These are phyloP conservation scores for Isichthys henryi DNA, from an alignment of 2,113 vertebrate species.

Conservation along the genomic window DNA sequence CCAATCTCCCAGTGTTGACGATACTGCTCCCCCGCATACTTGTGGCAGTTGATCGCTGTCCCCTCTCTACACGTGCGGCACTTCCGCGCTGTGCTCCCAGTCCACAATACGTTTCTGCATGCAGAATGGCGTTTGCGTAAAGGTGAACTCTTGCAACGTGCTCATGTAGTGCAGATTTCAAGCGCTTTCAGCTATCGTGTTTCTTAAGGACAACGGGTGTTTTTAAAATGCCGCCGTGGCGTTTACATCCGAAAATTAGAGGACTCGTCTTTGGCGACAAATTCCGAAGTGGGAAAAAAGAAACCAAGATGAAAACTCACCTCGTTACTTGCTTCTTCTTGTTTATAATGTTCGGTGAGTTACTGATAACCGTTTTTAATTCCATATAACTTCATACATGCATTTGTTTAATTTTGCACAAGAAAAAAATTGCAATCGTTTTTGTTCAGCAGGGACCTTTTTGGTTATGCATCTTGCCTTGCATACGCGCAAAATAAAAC, in stretches of 20 bases:
- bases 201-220: not conserved
- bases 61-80: not conserved
- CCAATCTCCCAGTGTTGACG: not conserved
- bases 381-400: not conserved
- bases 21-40: not conserved
- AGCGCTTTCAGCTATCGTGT: not conserved
- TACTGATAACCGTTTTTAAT: not conserved
- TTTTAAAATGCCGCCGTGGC: not conserved
- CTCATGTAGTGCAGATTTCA: not conserved
- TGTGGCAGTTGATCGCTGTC: not conserved
- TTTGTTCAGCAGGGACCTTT: not conserved
- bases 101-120: not conserved
- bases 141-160: not conserved
- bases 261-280: not conserved
- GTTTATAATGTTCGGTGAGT: not conserved
- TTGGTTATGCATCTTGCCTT: not conserved
- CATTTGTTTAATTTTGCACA: not conserved
- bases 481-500: not conserved
- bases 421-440: not conserved
- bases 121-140: not conserved
- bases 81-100: not conserved
- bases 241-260: not conserved
- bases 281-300: not conserved
- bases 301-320: not conserved
- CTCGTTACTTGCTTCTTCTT: not conserved